phyloP scores from a whole-genome alignment of 1,140 invertebrate species.

The Pseudoatta argentina region DNA sequence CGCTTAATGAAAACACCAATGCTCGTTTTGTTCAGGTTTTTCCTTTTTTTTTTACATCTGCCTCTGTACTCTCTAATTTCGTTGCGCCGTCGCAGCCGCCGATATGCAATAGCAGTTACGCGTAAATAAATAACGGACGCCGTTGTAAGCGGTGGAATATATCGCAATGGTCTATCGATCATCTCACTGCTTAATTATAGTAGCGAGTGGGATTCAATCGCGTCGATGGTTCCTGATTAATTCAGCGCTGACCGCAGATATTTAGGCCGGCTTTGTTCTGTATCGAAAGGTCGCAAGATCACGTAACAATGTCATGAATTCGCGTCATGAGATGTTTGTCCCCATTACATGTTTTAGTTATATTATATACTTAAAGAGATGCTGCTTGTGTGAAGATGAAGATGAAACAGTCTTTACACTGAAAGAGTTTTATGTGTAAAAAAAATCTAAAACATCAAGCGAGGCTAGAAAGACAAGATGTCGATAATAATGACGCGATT shows the following conservation, averaged over 20 bases:
- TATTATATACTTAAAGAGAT: background rate
- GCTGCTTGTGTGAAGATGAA: background rate
- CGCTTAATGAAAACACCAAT: slow-evolving; percentile 61
- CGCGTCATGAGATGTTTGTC: slow-evolving; percentile 1
- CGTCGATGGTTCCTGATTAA: slow-evolving; percentile 36
- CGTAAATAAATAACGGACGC: slow-evolving; percentile 47
- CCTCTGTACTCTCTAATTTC: slow-evolving; percentile 44
- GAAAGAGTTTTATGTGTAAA: background rate
- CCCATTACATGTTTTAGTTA: slow-evolving; percentile 23
- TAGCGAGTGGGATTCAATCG: slow-evolving; percentile 27
- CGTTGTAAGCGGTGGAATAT: slow-evolving; percentile 32
- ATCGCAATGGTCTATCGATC: slow-evolving; percentile 50
- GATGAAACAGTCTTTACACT: background rate
- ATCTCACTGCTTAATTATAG: slow-evolving; percentile 54
- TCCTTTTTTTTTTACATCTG: background rate
- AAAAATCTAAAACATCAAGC: background rate
- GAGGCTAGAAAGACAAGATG: background rate
- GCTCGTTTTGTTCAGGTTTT: slow-evolving; percentile 38
- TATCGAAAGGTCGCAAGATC: slow-evolving; percentile 34
- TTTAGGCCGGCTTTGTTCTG: slow-evolving; percentile 27
- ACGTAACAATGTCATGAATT: slow-evolving; percentile 4
- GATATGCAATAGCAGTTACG: slow-evolving; percentile 47
- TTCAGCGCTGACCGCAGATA: slow-evolving; percentile 47
- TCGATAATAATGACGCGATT: background rate
- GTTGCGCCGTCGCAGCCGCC: slow-evolving; percentile 8